Conservation (phyloP, 2,797 vertebrate species). For the Sebastiscus albofasciatus region DNA sequence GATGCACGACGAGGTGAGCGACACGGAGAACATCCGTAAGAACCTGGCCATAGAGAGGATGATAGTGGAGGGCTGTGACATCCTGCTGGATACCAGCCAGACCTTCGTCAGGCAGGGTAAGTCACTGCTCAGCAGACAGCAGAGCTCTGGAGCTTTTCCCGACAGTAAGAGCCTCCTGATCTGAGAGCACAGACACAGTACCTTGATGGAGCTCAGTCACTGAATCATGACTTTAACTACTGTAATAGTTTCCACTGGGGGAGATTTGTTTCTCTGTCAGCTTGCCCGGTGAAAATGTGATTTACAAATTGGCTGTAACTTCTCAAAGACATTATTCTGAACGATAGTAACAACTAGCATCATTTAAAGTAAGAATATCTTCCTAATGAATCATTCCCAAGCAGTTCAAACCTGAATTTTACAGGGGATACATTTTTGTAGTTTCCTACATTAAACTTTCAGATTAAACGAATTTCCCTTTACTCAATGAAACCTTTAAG, state of each 20-base stretch:
- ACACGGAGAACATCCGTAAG: conserved; percentile 98
- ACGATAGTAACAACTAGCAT: neutral
- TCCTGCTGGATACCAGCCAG: conserved; percentile 96
- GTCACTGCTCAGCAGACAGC: conserved; percentile 18
- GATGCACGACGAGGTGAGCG: conserved; percentile 99
- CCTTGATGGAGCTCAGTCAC: conserved; percentile 1
- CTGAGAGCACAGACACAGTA: neutral
- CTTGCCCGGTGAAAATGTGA: neutral
- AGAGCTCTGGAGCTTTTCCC: neutral
- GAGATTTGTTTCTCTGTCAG: conserved; percentile 1
- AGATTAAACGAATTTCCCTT: neutral
- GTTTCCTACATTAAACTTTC: neutral
- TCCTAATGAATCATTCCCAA: neutral
- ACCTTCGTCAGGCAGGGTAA: conserved; percentile 98
- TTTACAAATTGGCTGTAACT: neutral
- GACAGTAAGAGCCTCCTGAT: neutral
- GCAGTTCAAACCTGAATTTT: neutral
- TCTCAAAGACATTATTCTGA: neutral
- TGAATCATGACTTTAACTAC: conserved; percentile 10
- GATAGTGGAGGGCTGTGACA: conserved; percentile 98
- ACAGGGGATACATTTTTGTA: neutral
- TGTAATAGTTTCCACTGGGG: neutral
- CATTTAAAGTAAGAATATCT: neutral
- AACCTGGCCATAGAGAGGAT: conserved; percentile 98
- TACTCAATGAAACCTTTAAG: neutral